Evolutionary conservation across 1,140 invertebrate genomes (phyloP), one percentile per base, ranked within the genome.

Genomic region (Megathymus violae): DNA sequence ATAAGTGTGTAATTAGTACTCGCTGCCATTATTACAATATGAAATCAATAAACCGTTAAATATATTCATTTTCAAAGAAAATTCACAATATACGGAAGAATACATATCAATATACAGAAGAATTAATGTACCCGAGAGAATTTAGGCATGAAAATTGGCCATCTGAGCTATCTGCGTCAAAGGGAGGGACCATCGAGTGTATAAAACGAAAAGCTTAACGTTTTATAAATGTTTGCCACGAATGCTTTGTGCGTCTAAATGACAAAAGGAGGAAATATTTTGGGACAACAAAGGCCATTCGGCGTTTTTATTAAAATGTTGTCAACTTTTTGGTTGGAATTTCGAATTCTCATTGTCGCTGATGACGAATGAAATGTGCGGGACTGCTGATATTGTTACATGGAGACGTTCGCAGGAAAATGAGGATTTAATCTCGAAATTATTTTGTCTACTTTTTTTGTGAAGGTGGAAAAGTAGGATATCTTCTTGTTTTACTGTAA

Each of bases 161-260:
- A 19, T 41, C 51, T 11, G 11, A n/a, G 25, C 9, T 58, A 67
- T 54, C 52, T 50, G 31, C 64, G 66, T 73, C 65, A 66, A 71
- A 70, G 69, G 69, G 46, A 70, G 46, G 64, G 67, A 15, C 51
- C 27, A 69, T 54, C 62, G 65, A 43, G 60, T 58, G 62, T 64
- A 64, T 59, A 69, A 74, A 74, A 68, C 65, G 72, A 62, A 79
- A 81, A 75, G 62, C 59, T 78, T 78, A 80, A 78, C 66, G 80
- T 84, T 78, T 85, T 82, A 82, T 82, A 78, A 85, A 81, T 67
- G 76, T 79, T 79, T 76, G 68, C 43, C 69, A 70, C 74, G 74
- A 76, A 78, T 66, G 70, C 74, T 81, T 84, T 80, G 74, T 80
- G 59, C 64, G 73, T 78, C 74, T 76, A 75, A 74, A 75, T 78